Base-by-base conservation (phyloP, 2,888 invertebrate genomes). In the Sminthurinus aureus region DNA sequence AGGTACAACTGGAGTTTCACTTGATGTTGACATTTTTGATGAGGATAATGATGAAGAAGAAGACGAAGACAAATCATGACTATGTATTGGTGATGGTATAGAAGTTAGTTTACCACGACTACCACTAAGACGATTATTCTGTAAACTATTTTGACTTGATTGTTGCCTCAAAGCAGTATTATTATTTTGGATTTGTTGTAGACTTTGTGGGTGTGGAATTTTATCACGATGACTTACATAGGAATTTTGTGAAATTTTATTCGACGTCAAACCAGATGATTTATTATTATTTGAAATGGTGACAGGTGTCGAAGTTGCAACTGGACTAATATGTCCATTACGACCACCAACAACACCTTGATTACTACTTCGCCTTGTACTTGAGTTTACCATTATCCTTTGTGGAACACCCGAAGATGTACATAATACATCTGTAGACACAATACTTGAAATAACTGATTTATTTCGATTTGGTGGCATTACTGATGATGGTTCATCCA, bases 401-500 rank as follows among this genome's bases (percentile, higher is more conserved):
- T 66, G 79, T 79, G 79, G 66, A 13, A 79, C 67, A 26, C 79
- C 79, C 4, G 67, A 79, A 66, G 75, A 75, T 8, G 75, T 50
- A 26, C 18, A 50, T 11, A 64, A 18, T 24, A 64, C n/a, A 24
- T 64, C 66, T 26, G 64, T 79, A 0, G 38, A 58, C 38, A 22
- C 38, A 18, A 66, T 26, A 38, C 67, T 67, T 9, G 71, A 74
- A 80, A 24, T 69, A 51, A 24, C 75, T 67, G 20, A 20, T 38
- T 38, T 38, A 26, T 8, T 67, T 24, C 51, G n/a, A 15, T n/a
- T n/a, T 18, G 51, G 76, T 50, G 6, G 58, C 69, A n/a, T 76
- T 51, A n/a, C 76, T 22, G 77, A 6, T 12, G 76, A 82, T 12
- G 67, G 64, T 50, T 82, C 82, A 18, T 82, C 82, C 67, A 82